A percentile compares a stretch with the other conserved stretches of the same genome.
Conservation (phyloP, 2,113 vertebrate genomes). For the Polypterus senegalus region DNA sequence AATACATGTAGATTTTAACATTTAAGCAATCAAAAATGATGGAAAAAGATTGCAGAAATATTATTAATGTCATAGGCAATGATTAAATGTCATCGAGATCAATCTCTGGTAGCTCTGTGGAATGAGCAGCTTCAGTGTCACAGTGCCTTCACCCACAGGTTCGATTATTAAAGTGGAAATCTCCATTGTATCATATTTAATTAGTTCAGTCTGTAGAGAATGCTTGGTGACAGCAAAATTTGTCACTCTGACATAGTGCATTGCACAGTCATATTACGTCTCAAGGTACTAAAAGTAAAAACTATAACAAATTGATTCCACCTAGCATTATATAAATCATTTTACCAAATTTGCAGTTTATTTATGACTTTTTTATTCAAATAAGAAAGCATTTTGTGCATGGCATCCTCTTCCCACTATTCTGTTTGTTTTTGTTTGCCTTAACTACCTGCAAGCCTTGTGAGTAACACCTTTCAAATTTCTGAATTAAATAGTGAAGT, state of each 20-base stretch:
- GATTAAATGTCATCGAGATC: constrained; percentile 3
- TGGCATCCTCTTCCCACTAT: too few relatives aligned
- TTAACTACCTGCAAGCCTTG: too few relatives aligned
- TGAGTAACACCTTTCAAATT: too few relatives aligned
- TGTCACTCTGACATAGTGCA: constrained; percentile 9
- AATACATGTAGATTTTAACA: not conserved
- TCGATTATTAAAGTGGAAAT: constrained; percentile 9
- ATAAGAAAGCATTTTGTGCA: too few relatives aligned
- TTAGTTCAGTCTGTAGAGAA: constrained; percentile 5
- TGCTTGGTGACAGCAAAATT: constrained; percentile 5
- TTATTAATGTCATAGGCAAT: not conserved
- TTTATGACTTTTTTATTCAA: too few relatives aligned
- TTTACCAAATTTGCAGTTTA: too few relatives aligned
- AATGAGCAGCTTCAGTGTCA: constrained; percentile 8
- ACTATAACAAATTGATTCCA: constrained; percentile 4
- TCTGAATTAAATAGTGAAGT: too few relatives aligned
- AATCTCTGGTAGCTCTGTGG: not conserved
- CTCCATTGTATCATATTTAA: constrained; percentile 10
- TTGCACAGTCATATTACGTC: constrained; percentile 3
- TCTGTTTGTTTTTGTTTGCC: too few relatives aligned
- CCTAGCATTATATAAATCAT: too few relatives aligned
- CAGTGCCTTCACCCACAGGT: not conserved
- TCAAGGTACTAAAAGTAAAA: constrained; percentile 6
- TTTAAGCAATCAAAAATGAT: constrained; percentile 3
- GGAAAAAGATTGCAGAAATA: constrained; percentile 4